Evolutionary conservation across 2,888 invertebrate species (phyloP), one percentile per base, ranked within the genome.

Genomic region (Heliconius erato): DNA sequence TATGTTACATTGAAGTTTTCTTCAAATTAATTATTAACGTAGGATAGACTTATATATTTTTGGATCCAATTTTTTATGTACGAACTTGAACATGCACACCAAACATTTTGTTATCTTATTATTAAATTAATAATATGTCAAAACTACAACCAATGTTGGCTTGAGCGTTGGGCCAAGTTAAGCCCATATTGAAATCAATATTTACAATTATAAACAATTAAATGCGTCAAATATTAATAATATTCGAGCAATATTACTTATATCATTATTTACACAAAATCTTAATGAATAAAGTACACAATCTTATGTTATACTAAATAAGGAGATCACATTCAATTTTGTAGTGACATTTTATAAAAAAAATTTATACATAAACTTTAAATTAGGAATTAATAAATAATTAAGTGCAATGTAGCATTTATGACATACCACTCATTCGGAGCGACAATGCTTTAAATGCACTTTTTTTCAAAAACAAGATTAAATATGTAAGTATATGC

Each of bases 241-340:
- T 63, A 76, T 76, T 76, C 68, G 78, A 67, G 44, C 49, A 44
- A 11, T 76, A 35, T 28, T 28, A 68, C 19, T 28, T 35, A 23
- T 40, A 65, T 49, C 28, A 78, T 26, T 44, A 44, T 67, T 44
- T 78, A 78, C 28, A 78, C 77, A 67, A 67, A 54, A 26, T 9
- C 11, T 44, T 65, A 67, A n/a, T 11, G 6, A 32, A 63, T 63
- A 76, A 76, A 76, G 35, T 40, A 76, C 63, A 67, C 14, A 40
- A 26, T 65, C 44, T 28, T 28, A 68, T 44, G 12, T 49, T 74
- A 49, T n/a, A 49, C 49, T 68, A 67, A 23, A 32, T 23, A 59
- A 32, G 49, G 78, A 78, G 78, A 78, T 78, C 78, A 78, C 78
- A 49, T 78, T 23, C n/a, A 72, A 78, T 78, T 68, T 68, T 16